Conservation (phyloP, 2,888 invertebrate genomes). For the Ectemnius cavifrons region DNA sequence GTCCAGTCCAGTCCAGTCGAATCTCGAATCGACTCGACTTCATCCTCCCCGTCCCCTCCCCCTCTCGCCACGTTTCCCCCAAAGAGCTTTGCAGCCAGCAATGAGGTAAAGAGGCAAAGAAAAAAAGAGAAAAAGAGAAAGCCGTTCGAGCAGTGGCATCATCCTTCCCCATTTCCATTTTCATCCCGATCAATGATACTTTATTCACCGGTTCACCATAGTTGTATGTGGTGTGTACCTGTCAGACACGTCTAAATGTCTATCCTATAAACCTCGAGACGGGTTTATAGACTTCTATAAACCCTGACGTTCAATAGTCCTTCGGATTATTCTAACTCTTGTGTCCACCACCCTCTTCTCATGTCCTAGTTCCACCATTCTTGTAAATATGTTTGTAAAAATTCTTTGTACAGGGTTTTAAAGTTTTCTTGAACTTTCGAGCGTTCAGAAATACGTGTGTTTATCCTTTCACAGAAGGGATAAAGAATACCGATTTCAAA, state of each 20-base stretch:
- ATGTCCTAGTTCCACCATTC: not conserved
- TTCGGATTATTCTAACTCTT: not conserved
- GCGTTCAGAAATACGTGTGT: too few relatives aligned
- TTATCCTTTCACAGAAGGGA: too few relatives aligned
- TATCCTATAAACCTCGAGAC: not conserved
- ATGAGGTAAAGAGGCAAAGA: not conserved
- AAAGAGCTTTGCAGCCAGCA: too few relatives aligned
- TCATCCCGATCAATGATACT: slow-evolving; percentile 20
- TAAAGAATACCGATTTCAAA: too few relatives aligned
- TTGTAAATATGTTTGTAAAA: too few relatives aligned
- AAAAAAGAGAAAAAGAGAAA: slow-evolving; percentile 9
- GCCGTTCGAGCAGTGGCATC: not conserved
- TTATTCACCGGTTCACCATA: slow-evolving; percentile 10
- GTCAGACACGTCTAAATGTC: not conserved
- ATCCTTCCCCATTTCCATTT: slow-evolving; percentile 14
- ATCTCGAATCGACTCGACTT: too few relatives aligned
- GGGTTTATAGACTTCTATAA: not conserved
- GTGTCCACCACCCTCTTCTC: not conserved
- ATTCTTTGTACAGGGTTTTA: not conserved
- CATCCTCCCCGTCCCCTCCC: too few relatives aligned
- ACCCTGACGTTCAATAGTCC: slow-evolving; percentile 5
- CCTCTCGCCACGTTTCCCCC: too few relatives aligned
- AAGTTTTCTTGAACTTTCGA: not conserved
- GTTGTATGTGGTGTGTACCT: too few relatives aligned
- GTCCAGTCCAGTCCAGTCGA: too few relatives aligned